Base-by-base conservation (phyloP, 1,140 invertebrate genomes). In the Globodera ellingtonae region DNA sequence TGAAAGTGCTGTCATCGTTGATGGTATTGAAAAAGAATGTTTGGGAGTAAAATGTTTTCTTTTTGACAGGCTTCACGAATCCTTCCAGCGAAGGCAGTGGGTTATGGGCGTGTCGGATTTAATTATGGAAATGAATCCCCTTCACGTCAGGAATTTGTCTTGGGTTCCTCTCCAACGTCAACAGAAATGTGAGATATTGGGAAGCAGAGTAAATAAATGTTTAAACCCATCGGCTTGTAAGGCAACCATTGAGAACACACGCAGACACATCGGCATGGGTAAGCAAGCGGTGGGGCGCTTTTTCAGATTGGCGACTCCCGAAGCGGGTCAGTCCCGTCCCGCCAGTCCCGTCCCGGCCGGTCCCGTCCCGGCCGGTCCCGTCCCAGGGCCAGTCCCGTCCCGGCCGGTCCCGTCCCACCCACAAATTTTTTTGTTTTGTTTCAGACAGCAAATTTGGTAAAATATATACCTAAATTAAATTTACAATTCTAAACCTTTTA, bases 231-330 rank as follows among this genome's bases (percentile, higher is more conserved):
- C 35, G 13, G n/a, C 24, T 70, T 35, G 13, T 47, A 35, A 70
- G 67, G 91, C 91, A 21, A 92, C 91, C 6, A 92, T 92, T 79
- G 92, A 92, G 85, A 92, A 92, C 79, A 92, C 92, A 13, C 83
- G 92, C 65, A 85, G 91, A 73, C 92, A 92, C 85, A 92, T 92
- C 86, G 91, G 92, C 35, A 92, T 91, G 90, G 92, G 92, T 91
- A 75, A 62, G 18, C 6, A 35, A 62, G 15, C 18, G 50, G 50
- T 52, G 3, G 50, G 50, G 0, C 7, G 7, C 50, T 9, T 13
- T 9, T 24, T 74, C 69, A 65, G 69, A 48, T 44, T 13, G 24
- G 72, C 69, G 10, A 62, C n/a, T n/a, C n/a, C n/a, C n/a, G n/a
- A n/a, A n/a, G n/a, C n/a, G n/a, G n/a, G n/a, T n/a, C n/a, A n/a